phyloP scores from a whole-genome alignment of 2,888 invertebrate species.

The Luffia ferchaultella region DNA sequence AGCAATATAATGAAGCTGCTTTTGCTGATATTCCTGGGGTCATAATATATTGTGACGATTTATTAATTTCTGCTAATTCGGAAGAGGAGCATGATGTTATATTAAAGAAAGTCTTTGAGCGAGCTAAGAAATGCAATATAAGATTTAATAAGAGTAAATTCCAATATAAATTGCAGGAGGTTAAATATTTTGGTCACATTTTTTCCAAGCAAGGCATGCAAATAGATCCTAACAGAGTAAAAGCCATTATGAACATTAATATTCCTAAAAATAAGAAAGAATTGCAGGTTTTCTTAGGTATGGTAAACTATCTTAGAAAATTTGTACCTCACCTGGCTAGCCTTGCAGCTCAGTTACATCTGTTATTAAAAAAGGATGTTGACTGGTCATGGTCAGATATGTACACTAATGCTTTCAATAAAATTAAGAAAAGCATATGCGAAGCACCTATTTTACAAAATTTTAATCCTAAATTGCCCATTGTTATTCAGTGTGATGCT shows the following conservation, averaged over 20 bases:
- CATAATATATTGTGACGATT: constrained; percentile 27
- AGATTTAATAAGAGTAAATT: constrained; percentile 22
- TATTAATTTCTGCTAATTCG: constrained; percentile 17
- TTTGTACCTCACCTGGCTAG: neutral
- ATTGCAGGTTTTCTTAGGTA: constrained; percentile 4
- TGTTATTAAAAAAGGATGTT: neutral
- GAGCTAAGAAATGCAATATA: neutral
- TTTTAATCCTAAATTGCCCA: neutral
- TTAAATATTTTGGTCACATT: constrained; percentile 21
- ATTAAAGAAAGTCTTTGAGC: neutral
- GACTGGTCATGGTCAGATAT: constrained; percentile 3
- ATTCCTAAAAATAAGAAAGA: constrained; percentile 10
- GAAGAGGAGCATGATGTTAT: neutral
- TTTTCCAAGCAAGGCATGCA: constrained; percentile 15
- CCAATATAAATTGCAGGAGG: constrained; percentile 16
- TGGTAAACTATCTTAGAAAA: neutral
- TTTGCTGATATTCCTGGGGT: constrained; percentile 27
- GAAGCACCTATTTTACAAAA: neutral
- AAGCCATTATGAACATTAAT: constrained; percentile 13
- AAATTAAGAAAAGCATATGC: neutral
- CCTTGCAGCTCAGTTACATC: neutral
- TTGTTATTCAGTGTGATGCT: neutral
- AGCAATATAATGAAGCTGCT: constrained; percentile 20
- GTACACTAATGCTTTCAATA: neutral
- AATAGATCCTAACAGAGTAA: constrained; percentile 13